These are phyloP conservation scores for Glaucopsyche alexis DNA, from an alignment of 2,888 invertebrate genomes.

Conservation along the genomic window DNA sequence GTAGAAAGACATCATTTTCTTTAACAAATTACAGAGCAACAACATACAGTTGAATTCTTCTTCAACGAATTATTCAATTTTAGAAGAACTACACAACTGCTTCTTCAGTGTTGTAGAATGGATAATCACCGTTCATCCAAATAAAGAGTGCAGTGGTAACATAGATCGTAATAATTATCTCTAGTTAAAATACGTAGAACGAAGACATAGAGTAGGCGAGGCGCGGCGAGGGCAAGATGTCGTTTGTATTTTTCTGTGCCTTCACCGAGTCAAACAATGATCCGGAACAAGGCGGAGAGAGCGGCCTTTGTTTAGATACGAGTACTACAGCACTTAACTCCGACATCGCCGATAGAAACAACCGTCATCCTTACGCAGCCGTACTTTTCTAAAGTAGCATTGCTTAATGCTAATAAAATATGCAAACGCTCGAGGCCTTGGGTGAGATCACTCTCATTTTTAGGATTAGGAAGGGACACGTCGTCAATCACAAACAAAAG, in stretches of 20 bases:
- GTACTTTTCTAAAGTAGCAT: neutral
- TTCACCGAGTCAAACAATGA: constrained; percentile 72
- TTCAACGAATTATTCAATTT: neutral
- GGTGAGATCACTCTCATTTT: neutral
- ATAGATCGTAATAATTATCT: neutral
- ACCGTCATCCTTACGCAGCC: constrained; percentile 31
- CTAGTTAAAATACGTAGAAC: neutral
- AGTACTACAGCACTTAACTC: constrained; percentile 69
- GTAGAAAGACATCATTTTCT: neutral
- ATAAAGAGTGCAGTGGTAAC: neutral
- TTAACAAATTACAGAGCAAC: too few species aligned
- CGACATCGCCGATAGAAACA: constrained; percentile 60
- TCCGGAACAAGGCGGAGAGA: constrained; percentile 75
- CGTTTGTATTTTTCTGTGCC: constrained; percentile 55
- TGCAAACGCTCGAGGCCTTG: neutral
- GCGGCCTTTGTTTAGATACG: constrained; percentile 70
- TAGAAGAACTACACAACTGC: neutral
- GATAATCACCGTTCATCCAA: too few species aligned
- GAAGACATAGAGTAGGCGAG: constrained; percentile 11
- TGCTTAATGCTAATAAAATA: constrained; percentile 13
- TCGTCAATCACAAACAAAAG: neutral
- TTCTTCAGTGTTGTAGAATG: too few species aligned
- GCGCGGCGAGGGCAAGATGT: constrained; percentile 36
- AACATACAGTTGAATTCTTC: neutral
- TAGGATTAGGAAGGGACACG: neutral